phyloP scores from a whole-genome alignment of 53 echinoderm and acorn worm genomes.

The Arbacia lixula region DNA sequence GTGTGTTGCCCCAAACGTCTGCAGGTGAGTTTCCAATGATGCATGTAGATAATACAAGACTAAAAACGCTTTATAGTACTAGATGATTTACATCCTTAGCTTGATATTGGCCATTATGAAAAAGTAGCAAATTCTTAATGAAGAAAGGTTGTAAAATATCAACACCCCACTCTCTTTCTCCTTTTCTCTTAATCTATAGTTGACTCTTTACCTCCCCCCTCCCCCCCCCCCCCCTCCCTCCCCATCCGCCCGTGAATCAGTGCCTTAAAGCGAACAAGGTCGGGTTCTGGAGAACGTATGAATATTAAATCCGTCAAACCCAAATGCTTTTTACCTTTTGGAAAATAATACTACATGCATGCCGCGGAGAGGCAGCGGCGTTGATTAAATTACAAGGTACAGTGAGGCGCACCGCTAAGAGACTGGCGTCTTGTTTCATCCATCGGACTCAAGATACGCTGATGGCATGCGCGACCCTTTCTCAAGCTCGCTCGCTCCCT shows the following conservation, averaged over 20 bases:
- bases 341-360: slow-evolving; percentile 34
- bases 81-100: background rate
- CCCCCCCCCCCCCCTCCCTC: background rate
- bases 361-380: slow-evolving; percentile 18
- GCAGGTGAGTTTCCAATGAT: slow-evolving; percentile 68
- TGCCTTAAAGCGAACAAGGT: slow-evolving; percentile 34
- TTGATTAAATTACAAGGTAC: slow-evolving; percentile 60
- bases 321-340: slow-evolving; percentile 45
- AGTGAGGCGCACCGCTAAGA: slow-evolving; percentile 20
- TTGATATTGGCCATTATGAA: too few relatives aligned
- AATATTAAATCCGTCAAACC: slow-evolving; percentile 45
- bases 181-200: background rate
- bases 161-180: background rate
- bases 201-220: background rate
- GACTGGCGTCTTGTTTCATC: slow-evolving; percentile 48
- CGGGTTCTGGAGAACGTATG: slow-evolving; percentile 45
- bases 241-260: slow-evolving; percentile 15
- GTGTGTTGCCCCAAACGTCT: slow-evolving; percentile 71
- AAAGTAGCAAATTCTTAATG: background rate
- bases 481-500: background rate
- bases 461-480: slow-evolving; percentile 15
- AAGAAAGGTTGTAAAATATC: background rate
- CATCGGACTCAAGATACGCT: background rate
- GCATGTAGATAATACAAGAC: background rate
- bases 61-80: background rate